Evolutionary conservation across 2,888 invertebrate species (phyloP), one percentile per base, ranked within the genome.

Genomic region (Dione juno): DNA sequence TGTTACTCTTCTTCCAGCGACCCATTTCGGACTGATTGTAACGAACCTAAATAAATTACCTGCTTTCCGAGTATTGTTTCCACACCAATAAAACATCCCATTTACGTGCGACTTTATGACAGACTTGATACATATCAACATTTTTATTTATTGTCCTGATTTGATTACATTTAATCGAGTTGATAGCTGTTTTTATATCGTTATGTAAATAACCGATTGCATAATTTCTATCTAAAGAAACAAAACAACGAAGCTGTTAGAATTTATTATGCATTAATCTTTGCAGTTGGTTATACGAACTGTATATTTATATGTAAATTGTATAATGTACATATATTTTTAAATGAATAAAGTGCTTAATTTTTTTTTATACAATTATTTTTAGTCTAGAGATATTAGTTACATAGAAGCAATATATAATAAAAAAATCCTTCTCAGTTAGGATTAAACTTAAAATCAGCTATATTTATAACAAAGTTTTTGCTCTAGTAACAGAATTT

Each of bases 11-110:
- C 80, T 76, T 80, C 78, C 79, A 77, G 73, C 78, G 76, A 80
- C 77, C 74, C 77, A 77, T 80, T 77, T 66, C 76, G 74, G 77
- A 77, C 78, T 77, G 76, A 81, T 80, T 76, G 75, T 74, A 79
- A 76, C 80, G 76, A 75, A 80, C 81, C 83, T 81, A 81, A 81
- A 81, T 83, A 83, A 84, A 84, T 80, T 77, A 78, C 76, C 65
- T 71, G 59, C 68, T 74, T 69, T 71, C 71, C 73, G 66, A 35
- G 71, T 43, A 65, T 64, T 80, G 64, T 70, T 72, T 65, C 64
- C 50, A 71, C 67, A 64, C 58, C 64, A 67, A 67, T 71, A 67
- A 67, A 71, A 67, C 64, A 28, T 40, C 35, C 41, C 37, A 50
- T 71, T 67, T 59, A 63, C 58, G 63, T 19, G 57, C 50, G 54